Percentiles rank a stretch among this genome's conserved stretches.
phyloP scores from a whole-genome alignment of 2,113 vertebrate genomes.

The Procavia capensis region DNA sequence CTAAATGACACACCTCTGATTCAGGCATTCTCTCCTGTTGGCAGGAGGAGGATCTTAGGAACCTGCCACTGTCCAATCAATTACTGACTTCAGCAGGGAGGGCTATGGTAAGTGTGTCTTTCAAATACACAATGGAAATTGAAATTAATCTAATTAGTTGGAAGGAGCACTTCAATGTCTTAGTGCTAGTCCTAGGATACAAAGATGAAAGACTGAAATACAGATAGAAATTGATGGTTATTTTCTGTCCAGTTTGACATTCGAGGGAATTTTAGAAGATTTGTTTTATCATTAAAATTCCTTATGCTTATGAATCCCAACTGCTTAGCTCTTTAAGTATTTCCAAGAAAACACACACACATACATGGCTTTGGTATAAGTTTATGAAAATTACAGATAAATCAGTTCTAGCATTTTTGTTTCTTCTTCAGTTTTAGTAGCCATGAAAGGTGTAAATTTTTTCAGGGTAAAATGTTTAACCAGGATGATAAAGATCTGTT shows the following conservation, averaged over 20 bases:
- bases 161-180: slow-evolving; percentile 38
- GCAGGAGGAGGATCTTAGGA: background rate
- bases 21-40: background rate
- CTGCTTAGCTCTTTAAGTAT: slow-evolving; percentile 5
- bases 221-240: slow-evolving; percentile 61
- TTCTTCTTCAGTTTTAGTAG: background rate
- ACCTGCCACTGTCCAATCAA: background rate
- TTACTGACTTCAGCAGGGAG: background rate
- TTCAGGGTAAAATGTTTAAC: background rate
- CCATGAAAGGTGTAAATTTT: background rate
- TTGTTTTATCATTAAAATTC: slow-evolving; percentile 52
- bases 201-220: slow-evolving; percentile 50
- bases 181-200: background rate
- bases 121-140: slow-evolving; percentile 49
- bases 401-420: background rate
- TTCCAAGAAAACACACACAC: background rate
- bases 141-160: slow-evolving; percentile 69
- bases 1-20: background rate
- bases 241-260: slow-evolving; percentile 62
- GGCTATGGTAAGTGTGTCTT: background rate
- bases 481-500: background rate
- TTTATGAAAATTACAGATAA: background rate
- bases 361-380: background rate
- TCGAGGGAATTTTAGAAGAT: slow-evolving; percentile 47
- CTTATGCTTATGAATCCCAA: background rate